These are phyloP conservation scores for Passer domesticus DNA, from an alignment of 2,113 vertebrate genomes.

Conservation along the genomic window DNA sequence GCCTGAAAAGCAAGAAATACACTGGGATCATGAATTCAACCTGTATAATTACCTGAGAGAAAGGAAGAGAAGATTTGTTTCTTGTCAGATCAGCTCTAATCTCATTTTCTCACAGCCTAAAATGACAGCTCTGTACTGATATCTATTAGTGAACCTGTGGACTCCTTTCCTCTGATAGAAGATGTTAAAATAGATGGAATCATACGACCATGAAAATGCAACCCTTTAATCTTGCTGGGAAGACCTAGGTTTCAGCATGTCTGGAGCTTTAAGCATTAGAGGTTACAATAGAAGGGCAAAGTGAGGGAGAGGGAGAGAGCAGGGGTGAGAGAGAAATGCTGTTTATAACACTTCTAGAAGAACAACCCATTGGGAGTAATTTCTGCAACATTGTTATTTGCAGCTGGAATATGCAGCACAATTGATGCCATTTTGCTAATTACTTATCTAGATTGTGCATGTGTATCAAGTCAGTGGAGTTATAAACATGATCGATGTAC, in stretches of 20 bases:
- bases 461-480: not conserved
- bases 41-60: not conserved
- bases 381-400: not conserved
- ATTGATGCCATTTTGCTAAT: not conserved
- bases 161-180: not conserved
- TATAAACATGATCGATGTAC: not conserved
- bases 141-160: not conserved
- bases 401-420: not conserved
- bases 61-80: not conserved
- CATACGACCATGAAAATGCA: not conserved
- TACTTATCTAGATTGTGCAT: not conserved
- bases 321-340: not conserved
- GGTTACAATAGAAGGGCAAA: not conserved
- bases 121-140: not conserved
- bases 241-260: not conserved
- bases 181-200: conserved; percentile 21
- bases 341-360: not conserved
- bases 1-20: not conserved
- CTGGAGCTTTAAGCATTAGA: not conserved
- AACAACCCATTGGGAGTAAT: not conserved
- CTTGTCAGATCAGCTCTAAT: not conserved
- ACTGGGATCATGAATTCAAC: not conserved
- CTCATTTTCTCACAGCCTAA: not conserved
- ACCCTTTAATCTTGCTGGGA: not conserved
- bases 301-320: not conserved